phyloP scores from a whole-genome alignment of 2,888 invertebrate species.

The Osmoderma eremita region DNA sequence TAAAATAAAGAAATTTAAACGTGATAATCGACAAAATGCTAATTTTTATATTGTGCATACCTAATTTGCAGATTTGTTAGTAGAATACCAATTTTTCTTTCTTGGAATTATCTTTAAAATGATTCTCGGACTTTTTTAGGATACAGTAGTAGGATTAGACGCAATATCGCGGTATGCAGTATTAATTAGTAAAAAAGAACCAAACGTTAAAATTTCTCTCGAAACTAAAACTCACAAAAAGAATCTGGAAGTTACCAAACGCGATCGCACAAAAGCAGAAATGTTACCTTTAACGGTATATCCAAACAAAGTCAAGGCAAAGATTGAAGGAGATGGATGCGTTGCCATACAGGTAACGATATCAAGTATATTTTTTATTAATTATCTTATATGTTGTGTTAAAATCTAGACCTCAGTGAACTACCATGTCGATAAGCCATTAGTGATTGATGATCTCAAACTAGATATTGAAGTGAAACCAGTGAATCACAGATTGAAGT shows the following conservation, averaged over 20 bases:
- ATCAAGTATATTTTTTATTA: neutral
- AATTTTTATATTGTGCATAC: too few relatives aligned
- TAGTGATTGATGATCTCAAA: slow-evolving; percentile 66
- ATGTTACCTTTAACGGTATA: slow-evolving; percentile 62
- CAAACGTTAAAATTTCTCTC: slow-evolving; percentile 64
- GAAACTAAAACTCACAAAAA: slow-evolving; percentile 59
- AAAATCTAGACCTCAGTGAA: slow-evolving; percentile 62
- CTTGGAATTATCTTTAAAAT: neutral
- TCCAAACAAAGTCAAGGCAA: slow-evolving; percentile 64
- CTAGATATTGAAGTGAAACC: slow-evolving; percentile 63
- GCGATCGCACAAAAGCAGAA: slow-evolving; percentile 66
- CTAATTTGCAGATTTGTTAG: slow-evolving; percentile 74
- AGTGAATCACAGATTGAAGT: slow-evolving; percentile 63
- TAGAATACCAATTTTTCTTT: neutral
- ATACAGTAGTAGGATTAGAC: too few relatives aligned
- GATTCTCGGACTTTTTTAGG: slow-evolving; percentile 70
- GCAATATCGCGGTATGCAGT: slow-evolving; percentile 68
- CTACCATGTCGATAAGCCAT: slow-evolving; percentile 65
- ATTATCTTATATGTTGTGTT: slow-evolving; percentile 9
- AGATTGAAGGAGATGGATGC: slow-evolving; percentile 68
- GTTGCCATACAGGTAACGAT: slow-evolving; percentile 66
- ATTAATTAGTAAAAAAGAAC: slow-evolving; percentile 61
- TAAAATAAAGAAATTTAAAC: too few relatives aligned
- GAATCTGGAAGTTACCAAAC: slow-evolving; percentile 62
- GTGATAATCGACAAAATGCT: too few relatives aligned